These are phyloP conservation scores for Ooceraea biroi DNA, from an alignment of 1,140 invertebrate genomes.

Conservation along the genomic window DNA sequence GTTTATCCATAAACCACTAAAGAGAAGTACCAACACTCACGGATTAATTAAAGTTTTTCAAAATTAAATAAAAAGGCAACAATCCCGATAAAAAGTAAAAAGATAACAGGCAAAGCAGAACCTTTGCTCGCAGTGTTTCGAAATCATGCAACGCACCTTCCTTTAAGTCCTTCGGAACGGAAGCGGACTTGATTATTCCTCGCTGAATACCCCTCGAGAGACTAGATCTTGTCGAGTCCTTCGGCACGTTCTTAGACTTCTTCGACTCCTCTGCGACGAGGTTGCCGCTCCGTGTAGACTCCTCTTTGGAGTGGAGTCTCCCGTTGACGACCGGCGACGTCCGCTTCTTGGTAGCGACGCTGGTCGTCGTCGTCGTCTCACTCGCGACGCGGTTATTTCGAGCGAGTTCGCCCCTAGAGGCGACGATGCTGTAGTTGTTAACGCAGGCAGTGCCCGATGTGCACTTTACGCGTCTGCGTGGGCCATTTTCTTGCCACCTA, in stretches of 20 bases:
- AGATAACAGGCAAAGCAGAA: not conserved
- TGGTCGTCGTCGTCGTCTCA: slow-evolving; percentile 71
- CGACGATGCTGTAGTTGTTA: slow-evolving; percentile 79
- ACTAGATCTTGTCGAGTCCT: slow-evolving; percentile 31
- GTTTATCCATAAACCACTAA: no score
- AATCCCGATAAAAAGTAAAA: not conserved
- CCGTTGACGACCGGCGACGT: slow-evolving; percentile 61
- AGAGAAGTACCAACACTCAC: not conserved
- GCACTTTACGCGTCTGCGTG: slow-evolving; percentile 51
- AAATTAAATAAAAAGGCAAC: not conserved
- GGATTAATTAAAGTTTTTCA: not conserved
- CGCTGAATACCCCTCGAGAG: slow-evolving; percentile 27
- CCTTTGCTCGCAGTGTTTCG: not conserved
- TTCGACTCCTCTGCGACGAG: slow-evolving; percentile 17
- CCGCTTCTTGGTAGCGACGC: slow-evolving; percentile 54
- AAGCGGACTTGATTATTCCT: slow-evolving; percentile 77
- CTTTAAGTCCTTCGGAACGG: slow-evolving; percentile 76
- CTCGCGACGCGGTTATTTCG: slow-evolving; percentile 78
- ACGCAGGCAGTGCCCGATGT: slow-evolving; percentile 60
- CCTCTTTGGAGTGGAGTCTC: slow-evolving; percentile 60
- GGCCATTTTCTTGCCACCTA: slow-evolving; percentile 65
- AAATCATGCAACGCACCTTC: slow-evolving; percentile 73
- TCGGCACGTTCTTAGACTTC: not conserved
- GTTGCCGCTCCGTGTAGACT: slow-evolving; percentile 47
- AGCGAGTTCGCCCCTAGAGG: slow-evolving; percentile 80